Evolutionary conservation across 2,113 vertebrate species (phyloP), one percentile per base, ranked within the genome.

Genomic region (Sakesphorus luctuosus): DNA sequence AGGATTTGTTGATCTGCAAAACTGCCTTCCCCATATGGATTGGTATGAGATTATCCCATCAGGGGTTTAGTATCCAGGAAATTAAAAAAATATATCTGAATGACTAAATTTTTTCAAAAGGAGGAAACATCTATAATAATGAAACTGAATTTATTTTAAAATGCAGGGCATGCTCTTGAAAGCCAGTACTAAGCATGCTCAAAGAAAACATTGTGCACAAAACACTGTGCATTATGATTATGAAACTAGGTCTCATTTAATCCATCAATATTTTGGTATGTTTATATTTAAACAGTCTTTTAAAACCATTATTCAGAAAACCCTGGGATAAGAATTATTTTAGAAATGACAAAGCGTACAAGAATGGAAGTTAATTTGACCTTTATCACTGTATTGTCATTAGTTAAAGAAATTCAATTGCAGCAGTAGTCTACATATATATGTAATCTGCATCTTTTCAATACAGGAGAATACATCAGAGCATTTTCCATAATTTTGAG

Each of bases 271-370:
- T 96, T 94, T 95, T 78, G 56, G 15, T 94, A 59, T 84, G 61
- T 85, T 97, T 97, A 97, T 97, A 96, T 97, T 97, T 96, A 97
- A 97, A 96, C 79, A 95, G 82, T 78, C 71, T 80, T 95, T 95
- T 93, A 20, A 96, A 97, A 82, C 76, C 56, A 81, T 96, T 96
- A 84, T 46, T 96, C 63, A 69, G 78, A 91, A 92, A 89, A 90
- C 61, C 36, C 36, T 72, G 81, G 87, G 85, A 96, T 91, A 78
- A 94, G 95, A 97, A 89, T 59, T 18, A 63, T 96, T 94, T 96
- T 77, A 50, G 67, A 94, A 95, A 94, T 95, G 95, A 90, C 67
- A 82, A 71, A 56, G 79, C 62, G 5, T 46, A 53, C 35, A 92
- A 89, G 84, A 96, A 93, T 75, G 77, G 87, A 80, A 63, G 71